Base-by-base conservation (phyloP, 2,888 invertebrate species). In the Drosophila nr. perissopoda region DNA sequence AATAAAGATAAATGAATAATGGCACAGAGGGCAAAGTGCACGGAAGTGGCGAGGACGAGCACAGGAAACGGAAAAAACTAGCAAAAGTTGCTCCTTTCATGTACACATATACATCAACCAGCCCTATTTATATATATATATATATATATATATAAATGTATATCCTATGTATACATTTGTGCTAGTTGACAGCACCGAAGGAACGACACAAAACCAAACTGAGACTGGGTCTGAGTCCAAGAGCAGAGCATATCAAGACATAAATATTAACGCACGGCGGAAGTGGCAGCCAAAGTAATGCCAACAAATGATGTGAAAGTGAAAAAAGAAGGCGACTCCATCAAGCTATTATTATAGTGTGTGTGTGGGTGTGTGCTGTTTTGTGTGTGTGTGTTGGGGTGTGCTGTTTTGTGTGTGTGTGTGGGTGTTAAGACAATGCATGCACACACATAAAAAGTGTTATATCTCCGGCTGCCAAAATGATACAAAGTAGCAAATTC, bases 241-340 rank as follows among this genome's bases (percentile, higher is more conserved):
- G 25, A 45, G 42, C 48, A 63, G 64, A 62, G 48, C 73, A 51
- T 63, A 72, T 80, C 54, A 73, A 80, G 72, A 76, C 72, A 76
- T 80, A 80, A 76, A 78, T 80, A 78, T 80, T 71, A 84, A 84
- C 76, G 78, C 69, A 80, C 83, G 59, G 70, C 87, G 87, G 89
- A 84, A 81, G 78, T 73, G 84, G 81, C 87, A 78, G 76, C 62
- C 78, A 69, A 78, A 81, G 89, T 87, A 86, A 88, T 87, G 78
- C 73, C 87, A 81, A 78, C 84, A 83, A 89, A 84, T 81, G 78
- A 89, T 74, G 87, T 76, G 73, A 83, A 82, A 85, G 68, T 76
- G 45, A 54, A 61, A 58, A 65, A 64, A 64, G 45, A 25, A 38
- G 27, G 54, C n/a, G 51, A 31, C 29, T 18, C 18, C 16, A 29